phyloP scores from a whole-genome alignment of 2,113 vertebrate genomes.

The Solea senegalensis region DNA sequence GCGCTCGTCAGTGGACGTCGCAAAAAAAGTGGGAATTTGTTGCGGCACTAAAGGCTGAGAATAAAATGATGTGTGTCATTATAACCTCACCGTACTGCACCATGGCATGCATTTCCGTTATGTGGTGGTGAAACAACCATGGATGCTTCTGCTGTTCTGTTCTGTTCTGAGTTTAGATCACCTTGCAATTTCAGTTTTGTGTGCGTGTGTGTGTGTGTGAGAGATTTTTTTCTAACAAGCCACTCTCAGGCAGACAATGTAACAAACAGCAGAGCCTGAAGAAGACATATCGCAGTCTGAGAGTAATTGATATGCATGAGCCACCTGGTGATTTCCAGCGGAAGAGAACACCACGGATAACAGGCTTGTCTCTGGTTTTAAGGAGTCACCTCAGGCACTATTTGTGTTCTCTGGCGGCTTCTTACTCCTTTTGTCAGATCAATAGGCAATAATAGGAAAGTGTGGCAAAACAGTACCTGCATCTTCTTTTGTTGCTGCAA shows the following conservation, averaged over 20 bases:
- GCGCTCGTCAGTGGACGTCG: conserved; percentile 37
- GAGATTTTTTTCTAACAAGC: conserved; percentile 15
- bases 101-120: neutral
- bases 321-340: conserved; percentile 75
- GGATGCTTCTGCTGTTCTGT: neutral
- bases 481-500: neutral
- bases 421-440: conserved; percentile 68
- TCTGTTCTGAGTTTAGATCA: conserved; percentile 27
- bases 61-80: conserved; percentile 16
- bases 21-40: conserved; percentile 35
- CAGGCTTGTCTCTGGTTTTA: conserved; percentile 74
- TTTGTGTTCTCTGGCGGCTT: conserved; percentile 69
- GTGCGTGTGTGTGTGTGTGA: neutral
- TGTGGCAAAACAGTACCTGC: conserved; percentile 13
- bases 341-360: conserved; percentile 69
- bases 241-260: conserved; percentile 16
- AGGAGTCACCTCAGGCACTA: conserved; percentile 71
- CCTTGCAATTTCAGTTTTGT: conserved; percentile 10
- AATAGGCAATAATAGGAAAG: conserved; percentile 59
- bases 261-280: conserved; percentile 50
- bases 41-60: conserved; percentile 31
- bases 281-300: conserved; percentile 43
- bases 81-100: conserved; percentile 8
- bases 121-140: neutral
- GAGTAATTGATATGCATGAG: conserved; percentile 74